Conservation (phyloP, 1,140 invertebrate species). For the Drosophila micromelanica region DNA sequence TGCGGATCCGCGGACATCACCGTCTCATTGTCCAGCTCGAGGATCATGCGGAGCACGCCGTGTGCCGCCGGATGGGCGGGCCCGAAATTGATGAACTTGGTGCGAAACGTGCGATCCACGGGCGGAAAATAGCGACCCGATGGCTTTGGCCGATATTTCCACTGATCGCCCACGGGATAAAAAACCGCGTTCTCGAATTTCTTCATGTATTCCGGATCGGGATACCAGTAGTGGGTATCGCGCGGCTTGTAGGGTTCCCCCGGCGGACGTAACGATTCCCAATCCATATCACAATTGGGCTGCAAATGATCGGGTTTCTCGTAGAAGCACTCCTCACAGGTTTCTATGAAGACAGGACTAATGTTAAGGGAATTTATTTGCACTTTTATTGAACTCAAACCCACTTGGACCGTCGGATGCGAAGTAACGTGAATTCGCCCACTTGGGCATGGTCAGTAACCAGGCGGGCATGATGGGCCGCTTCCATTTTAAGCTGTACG, state of each 20-base stretch:
- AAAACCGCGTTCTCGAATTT: conserved; percentile 87
- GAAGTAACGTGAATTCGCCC: conserved; percentile 36
- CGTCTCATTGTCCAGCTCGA: conserved; percentile 91
- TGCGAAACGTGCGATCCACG: conserved; percentile 86
- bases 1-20: conserved; percentile 83
- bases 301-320: background rate
- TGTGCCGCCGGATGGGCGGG: conserved; percentile 95
- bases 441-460: conserved; percentile 22
- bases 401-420: conserved; percentile 21
- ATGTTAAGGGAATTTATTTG: background rate
- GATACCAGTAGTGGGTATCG: conserved; percentile 62
- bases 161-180: conserved; percentile 85
- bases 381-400: background rate
- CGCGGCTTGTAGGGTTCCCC: conserved; percentile 37
- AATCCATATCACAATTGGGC: conserved; percentile 23
- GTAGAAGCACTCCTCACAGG: conserved; percentile 7
- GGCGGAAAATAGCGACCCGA: conserved; percentile 33
- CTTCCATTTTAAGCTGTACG: conserved; percentile 36
- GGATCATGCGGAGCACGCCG: conserved; percentile 91
- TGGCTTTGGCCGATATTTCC: conserved; percentile 74
- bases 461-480: background rate
- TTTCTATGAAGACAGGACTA: background rate
- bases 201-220: conserved; percentile 86
- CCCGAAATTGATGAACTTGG: conserved; percentile 91
- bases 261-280: conserved; percentile 16